These are phyloP conservation scores for Philopedon plagiatum DNA, from an alignment of 2,888 invertebrate genomes.

Conservation along the genomic window DNA sequence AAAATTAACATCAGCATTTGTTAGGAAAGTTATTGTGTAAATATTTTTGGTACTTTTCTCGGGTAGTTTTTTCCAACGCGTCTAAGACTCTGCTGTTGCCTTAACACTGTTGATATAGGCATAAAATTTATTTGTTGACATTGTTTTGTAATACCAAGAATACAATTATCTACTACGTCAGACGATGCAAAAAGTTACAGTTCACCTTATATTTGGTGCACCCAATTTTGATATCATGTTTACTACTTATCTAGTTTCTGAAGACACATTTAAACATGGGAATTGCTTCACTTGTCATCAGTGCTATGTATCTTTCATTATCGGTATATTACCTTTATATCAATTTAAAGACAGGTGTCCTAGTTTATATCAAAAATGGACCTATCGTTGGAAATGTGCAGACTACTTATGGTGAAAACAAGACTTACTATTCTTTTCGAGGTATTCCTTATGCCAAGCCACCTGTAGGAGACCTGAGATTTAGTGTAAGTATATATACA, in stretches of 20 bases:
- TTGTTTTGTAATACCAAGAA: no score
- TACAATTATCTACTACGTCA: no score
- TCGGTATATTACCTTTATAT: background rate
- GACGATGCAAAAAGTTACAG: no score
- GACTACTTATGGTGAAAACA: slow-evolving; percentile 44
- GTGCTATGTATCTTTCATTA: background rate
- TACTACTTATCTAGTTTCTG: background rate
- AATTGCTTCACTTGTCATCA: background rate
- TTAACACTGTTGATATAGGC: no score
- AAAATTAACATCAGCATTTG: no score
- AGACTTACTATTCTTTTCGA: slow-evolving; percentile 54
- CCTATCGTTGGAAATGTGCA: slow-evolving; percentile 51
- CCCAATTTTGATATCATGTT: no score
- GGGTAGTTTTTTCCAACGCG: no score
- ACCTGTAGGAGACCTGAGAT: slow-evolving; percentile 54
- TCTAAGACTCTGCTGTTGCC: no score
- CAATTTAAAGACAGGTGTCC: background rate
- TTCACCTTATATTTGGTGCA: no score
- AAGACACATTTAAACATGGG: background rate
- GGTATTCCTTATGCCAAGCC: slow-evolving; percentile 58
- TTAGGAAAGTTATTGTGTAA: no score
- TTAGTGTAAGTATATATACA: slow-evolving; percentile 55
- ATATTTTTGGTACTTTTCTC: no score
- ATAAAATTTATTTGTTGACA: no score
- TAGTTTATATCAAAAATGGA: slow-evolving; percentile 45